These are phyloP conservation scores for Rhingia campestris DNA, from an alignment of 2,888 invertebrate species.

Conservation along the genomic window DNA sequence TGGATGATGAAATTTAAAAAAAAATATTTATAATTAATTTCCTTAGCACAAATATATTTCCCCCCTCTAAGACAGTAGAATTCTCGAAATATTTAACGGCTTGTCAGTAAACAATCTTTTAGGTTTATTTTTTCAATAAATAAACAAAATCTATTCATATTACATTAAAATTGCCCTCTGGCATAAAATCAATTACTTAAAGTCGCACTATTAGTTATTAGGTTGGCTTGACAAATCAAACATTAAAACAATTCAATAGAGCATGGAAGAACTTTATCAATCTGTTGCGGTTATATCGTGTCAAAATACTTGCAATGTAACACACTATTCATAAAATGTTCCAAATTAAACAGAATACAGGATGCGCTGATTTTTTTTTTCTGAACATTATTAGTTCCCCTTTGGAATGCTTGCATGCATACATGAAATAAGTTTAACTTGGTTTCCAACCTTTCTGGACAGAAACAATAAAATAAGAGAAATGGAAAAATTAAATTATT, in stretches of 20 bases:
- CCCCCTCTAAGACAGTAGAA: no score
- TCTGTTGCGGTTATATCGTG: conserved; percentile 14
- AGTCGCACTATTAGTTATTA: no score
- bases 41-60: no score
- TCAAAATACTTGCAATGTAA: conserved; percentile 18
- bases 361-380: conserved; percentile 21
- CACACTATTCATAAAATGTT: conserved; percentile 13
- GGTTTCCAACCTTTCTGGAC: conserved; percentile 3
- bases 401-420: conserved; percentile 8
- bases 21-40: no score
- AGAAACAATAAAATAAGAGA: conserved; percentile 10
- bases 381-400: conserved; percentile 27
- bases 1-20: no score
- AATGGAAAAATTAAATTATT: conserved; percentile 48
- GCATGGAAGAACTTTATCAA: conserved; percentile 11
- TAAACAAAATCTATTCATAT: no score
- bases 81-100: no score
- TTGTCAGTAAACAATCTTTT: no score
- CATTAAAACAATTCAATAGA: neutral
- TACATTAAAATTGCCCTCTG: no score
- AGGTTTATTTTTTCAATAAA: no score
- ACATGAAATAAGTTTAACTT: conserved; percentile 22
- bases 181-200: no score
- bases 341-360: conserved; percentile 15
- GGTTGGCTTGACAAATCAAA: neutral